These are phyloP conservation scores for Boulengeromyrus knoepffleri DNA, from an alignment of 2,113 vertebrate species.

Conservation along the genomic window DNA sequence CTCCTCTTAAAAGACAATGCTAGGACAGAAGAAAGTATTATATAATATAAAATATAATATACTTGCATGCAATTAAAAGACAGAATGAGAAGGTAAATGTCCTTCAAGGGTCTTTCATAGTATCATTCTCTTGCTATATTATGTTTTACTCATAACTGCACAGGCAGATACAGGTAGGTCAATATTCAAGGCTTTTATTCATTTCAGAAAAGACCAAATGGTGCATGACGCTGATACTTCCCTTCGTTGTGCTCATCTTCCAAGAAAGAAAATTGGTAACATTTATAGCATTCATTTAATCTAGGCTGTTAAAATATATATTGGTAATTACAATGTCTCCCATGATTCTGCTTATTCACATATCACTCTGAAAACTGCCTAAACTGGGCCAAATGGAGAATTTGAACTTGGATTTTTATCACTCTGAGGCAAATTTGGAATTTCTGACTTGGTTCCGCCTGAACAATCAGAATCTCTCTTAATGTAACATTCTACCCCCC, in stretches of 20 bases:
- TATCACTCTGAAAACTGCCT: neutral
- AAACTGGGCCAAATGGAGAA: neutral
- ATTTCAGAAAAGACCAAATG: slow-evolving; percentile 40
- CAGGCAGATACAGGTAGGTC: slow-evolving; percentile 35
- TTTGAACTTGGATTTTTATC: neutral
- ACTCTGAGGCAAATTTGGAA: neutral
- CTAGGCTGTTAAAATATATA: neutral
- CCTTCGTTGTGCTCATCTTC: slow-evolving; percentile 30
- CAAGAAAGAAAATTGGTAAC: slow-evolving; percentile 21
- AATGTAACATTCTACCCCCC: neutral
- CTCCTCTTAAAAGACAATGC: neutral
- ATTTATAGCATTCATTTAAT: neutral
- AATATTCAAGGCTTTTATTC: slow-evolving; percentile 31
- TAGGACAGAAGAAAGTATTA: neutral
- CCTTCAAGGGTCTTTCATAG: neutral
- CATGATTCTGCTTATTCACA: neutral
- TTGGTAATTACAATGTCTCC: neutral
- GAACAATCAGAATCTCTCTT: neutral
- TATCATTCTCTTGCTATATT: neutral
- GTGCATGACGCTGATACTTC: slow-evolving; percentile 27
- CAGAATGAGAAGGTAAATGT: neutral
- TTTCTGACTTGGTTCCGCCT: neutral
- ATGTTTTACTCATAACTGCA: slow-evolving; percentile 21
- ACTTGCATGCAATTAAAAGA: neutral
- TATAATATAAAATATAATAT: neutral